These are phyloP conservation scores for Cichlasoma orientale DNA, from an alignment of 2,797 vertebrate genomes.

Conservation along the genomic window DNA sequence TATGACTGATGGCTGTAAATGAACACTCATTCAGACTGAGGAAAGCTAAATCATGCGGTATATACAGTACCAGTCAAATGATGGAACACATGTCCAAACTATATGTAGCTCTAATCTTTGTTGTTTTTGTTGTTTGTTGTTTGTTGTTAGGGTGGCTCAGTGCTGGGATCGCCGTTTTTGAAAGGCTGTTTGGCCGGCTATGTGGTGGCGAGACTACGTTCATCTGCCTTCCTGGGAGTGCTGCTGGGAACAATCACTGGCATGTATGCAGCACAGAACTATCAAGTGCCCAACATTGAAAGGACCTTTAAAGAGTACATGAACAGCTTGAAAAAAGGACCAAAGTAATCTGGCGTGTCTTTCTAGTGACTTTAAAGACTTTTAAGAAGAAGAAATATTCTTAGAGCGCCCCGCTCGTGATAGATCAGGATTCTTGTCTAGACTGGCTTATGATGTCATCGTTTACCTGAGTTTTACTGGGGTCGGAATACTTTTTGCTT, in stretches of 20 bases:
- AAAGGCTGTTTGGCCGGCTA: slow-evolving; percentile 96
- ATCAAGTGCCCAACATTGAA: slow-evolving; percentile 89
- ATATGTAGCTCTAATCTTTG: neutral
- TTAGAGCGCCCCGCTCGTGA: slow-evolving; percentile 4
- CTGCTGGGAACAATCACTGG: slow-evolving; percentile 90
- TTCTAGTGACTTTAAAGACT: neutral
- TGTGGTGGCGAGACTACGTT: slow-evolving; percentile 90
- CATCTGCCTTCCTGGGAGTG: slow-evolving; percentile 91
- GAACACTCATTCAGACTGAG: neutral
- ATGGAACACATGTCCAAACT: no score
- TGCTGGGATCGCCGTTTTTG: slow-evolving; percentile 91
- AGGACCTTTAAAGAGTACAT: slow-evolving; percentile 88
- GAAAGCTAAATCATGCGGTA: neutral
- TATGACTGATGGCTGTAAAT: neutral
- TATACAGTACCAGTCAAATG: no score
- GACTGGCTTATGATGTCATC: slow-evolving; percentile 10
- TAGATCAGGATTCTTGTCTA: slow-evolving; percentile 1
- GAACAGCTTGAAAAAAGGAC: slow-evolving; percentile 84
- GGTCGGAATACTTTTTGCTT: slow-evolving; percentile 26
- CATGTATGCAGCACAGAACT: slow-evolving; percentile 89
- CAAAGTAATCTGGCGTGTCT: slow-evolving; percentile 77
- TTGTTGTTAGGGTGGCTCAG: slow-evolving; percentile 88
- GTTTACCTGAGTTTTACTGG: slow-evolving; percentile 40
- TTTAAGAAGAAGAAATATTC: slow-evolving; percentile 9
- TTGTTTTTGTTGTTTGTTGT: neutral